Evolutionary conservation across 2,888 invertebrate genomes (phyloP), one percentile per base, ranked within the genome.

Genomic region (Zonitis immaculata): DNA sequence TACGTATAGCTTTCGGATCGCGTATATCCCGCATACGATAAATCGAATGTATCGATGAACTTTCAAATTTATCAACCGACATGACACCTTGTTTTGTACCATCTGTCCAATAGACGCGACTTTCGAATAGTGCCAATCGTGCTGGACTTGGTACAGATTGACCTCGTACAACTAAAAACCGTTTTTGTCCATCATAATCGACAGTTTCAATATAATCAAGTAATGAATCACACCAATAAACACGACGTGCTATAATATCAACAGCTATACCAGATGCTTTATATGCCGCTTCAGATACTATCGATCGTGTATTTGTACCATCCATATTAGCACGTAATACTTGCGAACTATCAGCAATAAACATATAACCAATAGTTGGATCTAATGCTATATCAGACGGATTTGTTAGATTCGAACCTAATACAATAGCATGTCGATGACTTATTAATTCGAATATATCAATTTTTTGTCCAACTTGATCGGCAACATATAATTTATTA

Each of bases 161-260:
- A 2, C 93, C 92, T 53, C 92, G 77, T 2, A 93, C 77, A 0
- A 93, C 87, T 72, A 91, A 81, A 56, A 88, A 87, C 58, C 95
- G 80, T 62, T 88, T 84, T 55, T 84, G 81, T 0, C 96, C 96
- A 47, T 92, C 85, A 74, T 98, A 99, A 74, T 96, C 93, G 0
- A 95, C 91, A 0, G 95, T 92, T 71, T 97, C 96, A 59, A 99
- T 94, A 72, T 96, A 94, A 77, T 98, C 96, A 49, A 97, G 77
- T 11, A 95, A 78, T 0, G 94, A 91, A 73, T 99, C 98, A 68
- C 96, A 95, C 96, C 97, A 98, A 77, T 91, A 97, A 6, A 99
- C 86, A 46, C 97, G 78, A 66, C 90, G 86, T 0, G 89, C 86
- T 20, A 94, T 87, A n/a, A 91, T 86, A 75, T 98, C 97, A 0